A percentile compares a stretch with the other conserved stretches of the same genome.
phyloP scores from a whole-genome alignment of 1,140 invertebrate genomes.

The Heliconius himera region DNA sequence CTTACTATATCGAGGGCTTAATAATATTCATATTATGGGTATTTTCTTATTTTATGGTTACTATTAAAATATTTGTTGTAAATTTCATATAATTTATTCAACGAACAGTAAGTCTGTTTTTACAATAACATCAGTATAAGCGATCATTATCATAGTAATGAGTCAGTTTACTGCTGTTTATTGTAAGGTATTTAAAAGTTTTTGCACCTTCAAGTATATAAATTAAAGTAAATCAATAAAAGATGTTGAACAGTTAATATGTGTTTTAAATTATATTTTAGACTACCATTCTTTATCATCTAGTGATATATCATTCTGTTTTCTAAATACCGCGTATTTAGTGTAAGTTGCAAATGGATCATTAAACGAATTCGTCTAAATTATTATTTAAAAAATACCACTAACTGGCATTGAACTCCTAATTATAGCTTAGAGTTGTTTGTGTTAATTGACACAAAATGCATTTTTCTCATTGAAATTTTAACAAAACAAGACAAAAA shows the following conservation, averaged over 20 bases:
- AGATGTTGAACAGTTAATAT: not conserved
- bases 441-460: too few relatives aligned
- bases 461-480: not conserved
- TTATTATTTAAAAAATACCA: too few relatives aligned
- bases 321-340: not conserved
- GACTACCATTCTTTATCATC: not conserved
- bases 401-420: too few relatives aligned
- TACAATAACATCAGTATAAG: not conserved
- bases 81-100: not conserved
- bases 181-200: not conserved
- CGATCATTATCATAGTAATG: not conserved
- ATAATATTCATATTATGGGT: not conserved
- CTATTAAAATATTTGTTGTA: not conserved
- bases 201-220: conserved; percentile 1
- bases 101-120: not conserved
- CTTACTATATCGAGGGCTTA: not conserved
- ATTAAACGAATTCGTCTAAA: too few relatives aligned
- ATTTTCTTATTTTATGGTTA: not conserved
- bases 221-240: conserved; percentile 4
- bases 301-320: not conserved
- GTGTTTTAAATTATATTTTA: not conserved
- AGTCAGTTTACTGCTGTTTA: conserved; percentile 1
- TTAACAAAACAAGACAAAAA: not conserved
- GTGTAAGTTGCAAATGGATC: not conserved
- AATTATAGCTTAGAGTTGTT: too few relatives aligned